These are phyloP conservation scores for Psammodynastes pulverulentus DNA, from an alignment of 2,113 vertebrate species.

Conservation along the genomic window DNA sequence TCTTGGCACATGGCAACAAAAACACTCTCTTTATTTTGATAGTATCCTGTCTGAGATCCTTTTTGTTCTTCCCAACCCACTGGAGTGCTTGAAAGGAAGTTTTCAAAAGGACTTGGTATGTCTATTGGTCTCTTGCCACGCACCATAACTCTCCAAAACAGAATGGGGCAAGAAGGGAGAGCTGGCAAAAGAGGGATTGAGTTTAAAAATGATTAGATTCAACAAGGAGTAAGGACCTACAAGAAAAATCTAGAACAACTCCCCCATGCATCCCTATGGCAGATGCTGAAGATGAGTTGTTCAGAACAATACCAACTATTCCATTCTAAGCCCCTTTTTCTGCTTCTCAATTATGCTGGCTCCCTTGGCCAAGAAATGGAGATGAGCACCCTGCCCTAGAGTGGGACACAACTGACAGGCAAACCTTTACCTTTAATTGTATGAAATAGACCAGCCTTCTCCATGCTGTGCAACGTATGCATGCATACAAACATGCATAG, in stretches of 20 bases:
- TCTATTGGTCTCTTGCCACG: not conserved
- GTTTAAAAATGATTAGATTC: not conserved
- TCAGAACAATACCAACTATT: not conserved
- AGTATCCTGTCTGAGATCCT: not conserved
- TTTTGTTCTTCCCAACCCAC: not conserved
- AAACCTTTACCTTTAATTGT: not conserved
- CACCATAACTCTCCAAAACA: not conserved
- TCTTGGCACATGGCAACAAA: conserved; percentile 12
- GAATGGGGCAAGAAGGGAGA: not conserved
- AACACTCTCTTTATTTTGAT: not conserved
- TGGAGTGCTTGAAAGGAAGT: not conserved
- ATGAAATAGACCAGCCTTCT: not conserved
- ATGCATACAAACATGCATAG: not conserved
- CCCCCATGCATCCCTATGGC: not conserved
- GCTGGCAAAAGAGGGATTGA: not conserved
- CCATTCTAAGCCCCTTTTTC: not conserved
- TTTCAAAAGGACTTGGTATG: not conserved
- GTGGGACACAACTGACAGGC: no score
- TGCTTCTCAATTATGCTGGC: not conserved
- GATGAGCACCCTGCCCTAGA: no score
- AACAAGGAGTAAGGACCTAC: not conserved
- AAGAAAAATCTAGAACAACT: not conserved
- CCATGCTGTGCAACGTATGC: not conserved
- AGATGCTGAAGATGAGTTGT: not conserved
- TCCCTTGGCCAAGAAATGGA: no score